Evolutionary conservation across 37 sponge, comb jelly and placozoan species (phyloP).

Genomic region (Bolinopsis microptera): DNA sequence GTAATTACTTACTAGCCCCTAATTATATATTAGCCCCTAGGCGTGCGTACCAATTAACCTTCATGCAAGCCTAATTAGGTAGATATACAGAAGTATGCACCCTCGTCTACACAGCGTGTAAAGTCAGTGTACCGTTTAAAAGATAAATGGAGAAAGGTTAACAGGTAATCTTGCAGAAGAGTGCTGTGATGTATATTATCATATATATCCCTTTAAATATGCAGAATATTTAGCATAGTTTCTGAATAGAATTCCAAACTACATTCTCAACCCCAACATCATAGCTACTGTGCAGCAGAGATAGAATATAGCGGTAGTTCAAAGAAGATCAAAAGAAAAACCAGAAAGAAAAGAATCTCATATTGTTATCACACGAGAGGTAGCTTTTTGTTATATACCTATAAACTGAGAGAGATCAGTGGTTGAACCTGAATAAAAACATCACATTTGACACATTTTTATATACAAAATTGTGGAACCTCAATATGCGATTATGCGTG

Average conservation of each 20-base stretch:
- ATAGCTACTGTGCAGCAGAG: neutral
- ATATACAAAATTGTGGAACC: no score
- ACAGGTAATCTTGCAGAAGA: neutral
- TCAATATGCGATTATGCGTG: no score
- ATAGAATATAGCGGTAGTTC: neutral
- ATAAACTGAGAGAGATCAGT: neutral
- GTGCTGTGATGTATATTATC: no score
- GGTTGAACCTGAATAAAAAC: neutral
- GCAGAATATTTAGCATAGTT: neutral
- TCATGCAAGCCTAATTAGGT: neutral
- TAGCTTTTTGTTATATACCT: neutral
- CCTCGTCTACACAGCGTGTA: neutral
- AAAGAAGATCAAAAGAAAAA: neutral
- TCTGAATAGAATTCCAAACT: neutral
- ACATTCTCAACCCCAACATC: neutral
- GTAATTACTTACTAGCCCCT: no score
- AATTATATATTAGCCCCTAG: neutral
- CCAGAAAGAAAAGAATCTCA: neutral
- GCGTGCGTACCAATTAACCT: neutral
- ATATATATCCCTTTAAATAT: neutral
- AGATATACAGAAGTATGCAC: neutral
- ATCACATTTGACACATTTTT: no score
- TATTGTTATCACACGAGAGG: neutral
- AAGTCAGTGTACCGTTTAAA: neutral
- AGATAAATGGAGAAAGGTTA: neutral